Evolutionary conservation across 1,140 invertebrate species (phyloP).

Genomic region (Solen grandis): DNA sequence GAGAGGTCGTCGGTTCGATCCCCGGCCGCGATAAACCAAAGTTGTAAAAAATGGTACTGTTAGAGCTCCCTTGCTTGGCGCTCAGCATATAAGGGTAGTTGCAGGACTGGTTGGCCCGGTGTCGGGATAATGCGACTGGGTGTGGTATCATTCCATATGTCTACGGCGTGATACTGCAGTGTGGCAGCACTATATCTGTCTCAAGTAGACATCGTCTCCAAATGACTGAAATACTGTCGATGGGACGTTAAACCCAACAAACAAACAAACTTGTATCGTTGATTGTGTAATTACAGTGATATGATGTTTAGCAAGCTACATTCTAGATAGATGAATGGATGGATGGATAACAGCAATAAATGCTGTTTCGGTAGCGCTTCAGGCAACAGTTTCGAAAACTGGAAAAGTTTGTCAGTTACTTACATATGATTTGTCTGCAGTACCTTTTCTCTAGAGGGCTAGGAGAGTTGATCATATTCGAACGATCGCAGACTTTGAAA

Average conservation of each 20-base stretch:
- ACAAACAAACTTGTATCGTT: constrained; percentile 5
- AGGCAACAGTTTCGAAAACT: too few relatives aligned
- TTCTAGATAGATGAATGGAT: too few relatives aligned
- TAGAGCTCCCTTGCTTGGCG: background rate
- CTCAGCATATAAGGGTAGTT: background rate
- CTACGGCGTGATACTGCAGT: background rate
- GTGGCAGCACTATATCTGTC: background rate
- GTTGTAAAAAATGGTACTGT: background rate
- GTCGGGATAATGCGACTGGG: background rate
- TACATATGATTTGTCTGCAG: too few relatives aligned
- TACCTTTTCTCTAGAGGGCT: too few relatives aligned
- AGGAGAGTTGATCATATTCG: too few relatives aligned
- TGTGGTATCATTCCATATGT: background rate
- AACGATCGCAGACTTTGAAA: too few relatives aligned
- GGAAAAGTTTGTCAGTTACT: too few relatives aligned
- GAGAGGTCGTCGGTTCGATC: background rate
- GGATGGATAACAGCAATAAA: too few relatives aligned
- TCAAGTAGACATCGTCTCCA: background rate
- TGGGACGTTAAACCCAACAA: background rate
- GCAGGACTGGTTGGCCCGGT: background rate
- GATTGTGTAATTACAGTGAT: too few relatives aligned
- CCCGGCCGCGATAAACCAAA: background rate
- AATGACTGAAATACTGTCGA: background rate
- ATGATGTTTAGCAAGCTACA: too few relatives aligned
- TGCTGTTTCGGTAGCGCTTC: too few relatives aligned